phyloP scores from a whole-genome alignment of 2,797 vertebrate species.

The Mallotus villosus region DNA sequence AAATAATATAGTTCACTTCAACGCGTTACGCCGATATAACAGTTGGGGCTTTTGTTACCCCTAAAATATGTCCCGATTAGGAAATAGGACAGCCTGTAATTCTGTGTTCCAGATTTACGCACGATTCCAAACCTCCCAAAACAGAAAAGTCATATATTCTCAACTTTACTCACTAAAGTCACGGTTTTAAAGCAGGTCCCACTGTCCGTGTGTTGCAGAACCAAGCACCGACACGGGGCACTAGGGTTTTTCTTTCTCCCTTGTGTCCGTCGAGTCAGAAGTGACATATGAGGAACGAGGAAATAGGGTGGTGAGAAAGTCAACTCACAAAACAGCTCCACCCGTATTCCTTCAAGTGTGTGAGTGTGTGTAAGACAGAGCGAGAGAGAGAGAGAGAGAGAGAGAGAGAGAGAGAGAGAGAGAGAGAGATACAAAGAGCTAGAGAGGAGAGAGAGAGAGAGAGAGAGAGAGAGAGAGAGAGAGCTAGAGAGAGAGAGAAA shows the following conservation, averaged over 20 bases:
- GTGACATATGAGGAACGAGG: background rate
- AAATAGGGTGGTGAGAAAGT: constrained; percentile 5
- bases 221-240: background rate
- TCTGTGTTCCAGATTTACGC: too few species aligned
- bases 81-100: too few species aligned
- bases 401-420: too few species aligned
- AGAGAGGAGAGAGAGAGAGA: too few species aligned
- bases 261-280: constrained; percentile 13
- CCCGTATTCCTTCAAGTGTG: constrained; percentile 40
- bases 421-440: too few species aligned
- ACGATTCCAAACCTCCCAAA: too few species aligned
- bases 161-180: too few species aligned
- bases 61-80: background rate
- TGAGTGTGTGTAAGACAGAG: background rate
- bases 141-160: too few species aligned
- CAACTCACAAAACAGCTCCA: constrained; percentile 45
- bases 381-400: background rate
- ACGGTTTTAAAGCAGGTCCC: too few species aligned
- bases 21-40: background rate
- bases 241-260: background rate
- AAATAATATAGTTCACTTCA: background rate
- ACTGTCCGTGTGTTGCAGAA: background rate
- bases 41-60: background rate
- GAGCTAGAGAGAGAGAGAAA: background rate
- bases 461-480: too few species aligned